Evolutionary conservation across 2,888 invertebrate genomes (phyloP).

Genomic region (Vesta saturnalis): DNA sequence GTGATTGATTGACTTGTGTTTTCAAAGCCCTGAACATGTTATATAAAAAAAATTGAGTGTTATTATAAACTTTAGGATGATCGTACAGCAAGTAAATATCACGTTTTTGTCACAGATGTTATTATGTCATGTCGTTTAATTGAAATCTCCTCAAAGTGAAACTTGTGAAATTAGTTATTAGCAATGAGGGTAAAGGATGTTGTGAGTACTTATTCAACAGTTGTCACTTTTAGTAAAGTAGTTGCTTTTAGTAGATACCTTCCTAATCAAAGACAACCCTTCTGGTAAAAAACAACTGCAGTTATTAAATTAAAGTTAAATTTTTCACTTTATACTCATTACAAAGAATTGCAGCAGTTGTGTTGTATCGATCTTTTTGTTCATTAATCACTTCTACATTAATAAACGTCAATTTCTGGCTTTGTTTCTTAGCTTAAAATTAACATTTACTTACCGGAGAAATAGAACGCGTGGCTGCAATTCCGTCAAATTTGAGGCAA

Average conservation of each 20-base stretch:
- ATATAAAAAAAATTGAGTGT: conserved; percentile 23
- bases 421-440: background rate
- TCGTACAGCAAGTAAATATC: conserved; percentile 31
- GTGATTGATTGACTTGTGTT: conserved; percentile 35
- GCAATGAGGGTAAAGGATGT: background rate
- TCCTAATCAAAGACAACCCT: background rate
- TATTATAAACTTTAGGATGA: conserved; percentile 21
- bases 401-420: background rate
- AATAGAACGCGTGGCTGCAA: background rate
- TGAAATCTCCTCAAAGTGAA: background rate
- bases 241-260: background rate
- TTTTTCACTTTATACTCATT: background rate
- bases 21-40: conserved; percentile 23
- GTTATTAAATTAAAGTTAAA: conserved; percentile 2
- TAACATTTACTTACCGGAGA: background rate
- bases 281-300: background rate
- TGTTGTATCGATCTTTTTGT: background rate
- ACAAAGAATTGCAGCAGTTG: background rate
- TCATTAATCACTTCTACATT: conserved; percentile 1
- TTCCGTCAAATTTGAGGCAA: too few species aligned
- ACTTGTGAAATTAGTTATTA: background rate
- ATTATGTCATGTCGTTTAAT: conserved; percentile 8
- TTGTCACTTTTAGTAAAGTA: conserved; percentile 5
- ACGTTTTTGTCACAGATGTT: conserved; percentile 14
- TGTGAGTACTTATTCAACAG: conserved; percentile 12